phyloP scores from a whole-genome alignment of 2,113 vertebrate genomes.

The Rhinolophus sinicus region DNA sequence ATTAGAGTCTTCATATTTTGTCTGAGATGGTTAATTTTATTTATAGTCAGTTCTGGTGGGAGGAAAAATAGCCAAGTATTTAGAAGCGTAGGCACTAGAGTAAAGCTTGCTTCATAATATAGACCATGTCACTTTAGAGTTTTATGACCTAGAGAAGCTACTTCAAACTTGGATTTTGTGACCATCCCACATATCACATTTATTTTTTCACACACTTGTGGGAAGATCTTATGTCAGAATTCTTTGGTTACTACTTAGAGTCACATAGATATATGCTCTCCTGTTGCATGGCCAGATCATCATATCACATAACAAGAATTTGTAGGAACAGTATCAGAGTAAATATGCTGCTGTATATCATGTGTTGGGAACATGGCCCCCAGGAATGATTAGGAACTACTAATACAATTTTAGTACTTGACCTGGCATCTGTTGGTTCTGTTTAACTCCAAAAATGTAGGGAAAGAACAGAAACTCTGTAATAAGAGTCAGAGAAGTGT shows the following conservation, averaged over 20 bases:
- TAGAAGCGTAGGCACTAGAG: neutral
- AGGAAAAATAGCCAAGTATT: neutral
- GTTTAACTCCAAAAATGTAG: neutral
- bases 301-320: neutral
- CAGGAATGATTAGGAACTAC: neutral
- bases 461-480: neutral
- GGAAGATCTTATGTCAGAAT: neutral
- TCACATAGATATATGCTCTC: neutral
- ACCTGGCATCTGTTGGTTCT: neutral
- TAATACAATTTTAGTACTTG: neutral
- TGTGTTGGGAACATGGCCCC: neutral
- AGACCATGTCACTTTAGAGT: neutral
- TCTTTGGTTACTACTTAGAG: neutral
- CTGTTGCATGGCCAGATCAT: neutral
- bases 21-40: neutral
- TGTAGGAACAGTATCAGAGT: neutral
- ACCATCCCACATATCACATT: neutral
- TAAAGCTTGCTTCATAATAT: neutral
- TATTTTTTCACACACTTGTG: neutral
- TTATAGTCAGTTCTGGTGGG: neutral
- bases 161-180: neutral
- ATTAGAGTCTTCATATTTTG: neutral
- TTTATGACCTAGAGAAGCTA: neutral
- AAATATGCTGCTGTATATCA: neutral
- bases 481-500: neutral